phyloP scores from a whole-genome alignment of 2,113 vertebrate species.

The Gymnobelideus leadbeateri region DNA sequence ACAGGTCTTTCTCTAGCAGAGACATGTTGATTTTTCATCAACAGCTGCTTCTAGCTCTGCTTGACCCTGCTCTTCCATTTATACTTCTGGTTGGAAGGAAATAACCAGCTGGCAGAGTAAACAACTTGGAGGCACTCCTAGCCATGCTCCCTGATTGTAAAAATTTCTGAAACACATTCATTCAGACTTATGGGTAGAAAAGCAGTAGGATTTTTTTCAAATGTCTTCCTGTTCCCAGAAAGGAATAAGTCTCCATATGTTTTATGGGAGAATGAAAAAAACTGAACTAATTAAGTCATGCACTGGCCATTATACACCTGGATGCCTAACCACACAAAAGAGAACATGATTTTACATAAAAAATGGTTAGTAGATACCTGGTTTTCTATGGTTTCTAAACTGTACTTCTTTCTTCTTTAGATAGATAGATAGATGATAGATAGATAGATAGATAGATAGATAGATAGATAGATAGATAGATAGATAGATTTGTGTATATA shows the following conservation, averaged over 20 bases:
- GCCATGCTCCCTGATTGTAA: constrained; percentile 59
- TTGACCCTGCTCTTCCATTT: constrained; percentile 60
- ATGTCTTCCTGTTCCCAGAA: constrained; percentile 45
- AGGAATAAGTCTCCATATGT: constrained; percentile 11
- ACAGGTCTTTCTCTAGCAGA: constrained; percentile 66
- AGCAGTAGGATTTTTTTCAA: constrained; percentile 51
- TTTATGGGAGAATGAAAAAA: constrained; percentile 71
- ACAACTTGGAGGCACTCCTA: constrained; percentile 24
- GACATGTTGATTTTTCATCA: constrained; percentile 79
- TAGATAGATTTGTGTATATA: no score
- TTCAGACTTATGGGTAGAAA: constrained; percentile 32
- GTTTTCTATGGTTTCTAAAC: background rate
- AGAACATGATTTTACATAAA: background rate
- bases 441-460: no score
- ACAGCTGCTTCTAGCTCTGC: constrained; percentile 67
- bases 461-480: no score
- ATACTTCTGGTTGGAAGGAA: constrained; percentile 45
- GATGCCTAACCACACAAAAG: constrained; percentile 42
- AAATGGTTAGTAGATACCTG: background rate
- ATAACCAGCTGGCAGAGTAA: constrained; percentile 61
- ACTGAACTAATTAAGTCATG: constrained; percentile 29
- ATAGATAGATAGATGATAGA: no score
- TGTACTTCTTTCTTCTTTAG: background rate
- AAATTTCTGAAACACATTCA: constrained; percentile 60
- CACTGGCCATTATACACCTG: constrained; percentile 24